Base-by-base conservation (phyloP, 2,888 invertebrate genomes). In the Drosophila nr. medialis region DNA sequence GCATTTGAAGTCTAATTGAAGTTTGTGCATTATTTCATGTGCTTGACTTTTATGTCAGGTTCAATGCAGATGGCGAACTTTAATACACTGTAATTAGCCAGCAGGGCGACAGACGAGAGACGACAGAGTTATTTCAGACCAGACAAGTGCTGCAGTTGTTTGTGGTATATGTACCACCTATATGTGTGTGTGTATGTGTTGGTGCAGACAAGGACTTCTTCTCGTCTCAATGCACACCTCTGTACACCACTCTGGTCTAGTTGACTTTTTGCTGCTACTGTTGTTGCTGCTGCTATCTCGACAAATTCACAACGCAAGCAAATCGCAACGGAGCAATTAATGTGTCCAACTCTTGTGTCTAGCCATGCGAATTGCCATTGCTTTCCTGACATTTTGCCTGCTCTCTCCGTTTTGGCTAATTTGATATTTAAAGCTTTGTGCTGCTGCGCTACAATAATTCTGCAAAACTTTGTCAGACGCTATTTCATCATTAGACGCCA, bases 281-380 rank as follows among this genome's bases (percentile, higher is more conserved):
- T 7, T 45, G 38, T 18, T 61, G 54, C 6, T 21, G 45, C 7
- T 24, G 27, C 4, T 27, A 5, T 51, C 42, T 67, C 49, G 56
- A 48, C 30, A 45, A 50, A 48, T 30, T n/a, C 30, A 56, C 50
- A 40, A 53, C 64, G 56, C 65, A 73, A 81, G 81, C 82, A 85
- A 85, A 84, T 89, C 84, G 79, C 84, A 76, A 64, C 29, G 84
- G 89, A 59, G 81, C 87, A 76, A 89, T 85, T 89, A 87, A 89
- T 71, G 67, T 72, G 71, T 72, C 86, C 75, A 78, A 75, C 75
- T 85, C 49, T 40, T 66, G 78, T 61, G 81, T 81, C 87, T 89
- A 75, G 84, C 89, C 85, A 76, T 59, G 51, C 54, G 50, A 67
- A 71, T 76, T 51, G 66, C 59, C 70, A 64, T 30, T 56, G 21